Evolutionary conservation across 2,888 invertebrate genomes (phyloP).

Genomic region (Caenorhabditis sp.): DNA sequence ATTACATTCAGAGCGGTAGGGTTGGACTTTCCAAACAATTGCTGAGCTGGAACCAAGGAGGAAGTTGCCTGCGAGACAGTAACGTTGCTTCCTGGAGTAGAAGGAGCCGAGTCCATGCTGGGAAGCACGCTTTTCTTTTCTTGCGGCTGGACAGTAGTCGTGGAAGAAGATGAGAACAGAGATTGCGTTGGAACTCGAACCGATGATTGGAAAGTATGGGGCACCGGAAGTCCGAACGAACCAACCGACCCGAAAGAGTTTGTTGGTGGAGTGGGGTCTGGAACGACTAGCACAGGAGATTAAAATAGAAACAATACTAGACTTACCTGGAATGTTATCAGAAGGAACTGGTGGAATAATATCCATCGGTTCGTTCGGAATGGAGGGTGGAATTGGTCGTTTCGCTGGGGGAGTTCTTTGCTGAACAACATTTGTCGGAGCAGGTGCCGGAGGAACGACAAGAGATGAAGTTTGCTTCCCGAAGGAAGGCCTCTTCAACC

Average conservation of each 20-base stretch:
- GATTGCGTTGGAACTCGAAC: constrained; percentile 60
- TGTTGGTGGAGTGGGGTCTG: constrained; percentile 54
- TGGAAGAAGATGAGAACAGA: constrained; percentile 46
- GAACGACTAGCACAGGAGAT: constrained; percentile 15
- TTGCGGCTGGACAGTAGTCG: constrained; percentile 38
- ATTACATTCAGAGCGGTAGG: constrained; percentile 7
- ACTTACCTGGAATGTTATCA: constrained; percentile 55
- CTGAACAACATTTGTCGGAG: constrained; percentile 12
- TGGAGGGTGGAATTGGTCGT: constrained; percentile 27
- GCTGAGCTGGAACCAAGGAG: constrained; percentile 22
- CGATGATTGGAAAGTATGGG: constrained; percentile 49
- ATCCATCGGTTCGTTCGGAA: constrained; percentile 57
- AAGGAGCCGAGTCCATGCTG: constrained; percentile 46
- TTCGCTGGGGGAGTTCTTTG: constrained; percentile 23
- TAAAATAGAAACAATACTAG: not conserved
- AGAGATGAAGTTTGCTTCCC: constrained; percentile 20
- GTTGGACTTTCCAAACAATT: constrained; percentile 36
- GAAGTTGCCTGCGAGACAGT: constrained; percentile 48
- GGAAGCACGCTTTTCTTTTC: constrained; percentile 54
- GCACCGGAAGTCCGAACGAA: constrained; percentile 36
- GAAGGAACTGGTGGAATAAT: constrained; percentile 62
- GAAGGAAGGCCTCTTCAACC: not conserved
- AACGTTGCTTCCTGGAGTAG: constrained; percentile 36
- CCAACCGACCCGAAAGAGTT: constrained; percentile 20
- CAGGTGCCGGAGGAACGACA: constrained; percentile 54